Evolutionary conservation across 2,797 vertebrate genomes (phyloP), one percentile per base, ranked within the genome.

Genomic region (Loriculus beryllinus): DNA sequence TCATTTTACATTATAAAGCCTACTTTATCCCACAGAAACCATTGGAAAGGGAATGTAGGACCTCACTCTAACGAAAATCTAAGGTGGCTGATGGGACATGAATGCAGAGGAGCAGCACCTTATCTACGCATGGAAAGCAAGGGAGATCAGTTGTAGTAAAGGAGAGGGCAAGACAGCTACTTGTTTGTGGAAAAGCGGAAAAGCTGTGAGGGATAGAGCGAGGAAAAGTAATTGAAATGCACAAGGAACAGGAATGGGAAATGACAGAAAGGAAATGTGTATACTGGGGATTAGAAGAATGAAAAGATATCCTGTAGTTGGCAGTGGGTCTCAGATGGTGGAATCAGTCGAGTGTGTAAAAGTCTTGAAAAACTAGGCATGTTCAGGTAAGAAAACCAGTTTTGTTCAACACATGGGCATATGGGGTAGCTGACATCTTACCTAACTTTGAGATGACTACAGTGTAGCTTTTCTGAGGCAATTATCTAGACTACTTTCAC

Each of bases 171-270:
- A 48, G 25, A 60, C 6, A 64, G 7, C 13, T 56, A 9, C 7
- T 43, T 47, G 7, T 54, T 20, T 83, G 22, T 62, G 37, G 37
- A 45, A 56, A n/a, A 22, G 6, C 19, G 25, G 16, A 10, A 25
- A 25, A 85, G 33, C 29, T 3, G 1, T 1, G 0, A 39, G 10
- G 5, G 2, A 25, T 14, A 42, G 59, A 52, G n/a, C 7, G 28
- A 48, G 54, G 63, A 68, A 87, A 39, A 79, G 5, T 20, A 76
- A 86, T 35, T 21, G 22, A 78, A 68, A 77, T 23, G 15, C 22
- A 40, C 14, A 28, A 70, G 9, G 9, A 84, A 26, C 2, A 60
- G 14, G 28, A 76, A 19, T 10, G 8, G 21, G 40, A 82, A 75
- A 23, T 13, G 12, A 4, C 22, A 39, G 52, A 70, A 79, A 75